phyloP scores from a whole-genome alignment of 1,140 invertebrate genomes.

The Ruditapes philippinarum region DNA sequence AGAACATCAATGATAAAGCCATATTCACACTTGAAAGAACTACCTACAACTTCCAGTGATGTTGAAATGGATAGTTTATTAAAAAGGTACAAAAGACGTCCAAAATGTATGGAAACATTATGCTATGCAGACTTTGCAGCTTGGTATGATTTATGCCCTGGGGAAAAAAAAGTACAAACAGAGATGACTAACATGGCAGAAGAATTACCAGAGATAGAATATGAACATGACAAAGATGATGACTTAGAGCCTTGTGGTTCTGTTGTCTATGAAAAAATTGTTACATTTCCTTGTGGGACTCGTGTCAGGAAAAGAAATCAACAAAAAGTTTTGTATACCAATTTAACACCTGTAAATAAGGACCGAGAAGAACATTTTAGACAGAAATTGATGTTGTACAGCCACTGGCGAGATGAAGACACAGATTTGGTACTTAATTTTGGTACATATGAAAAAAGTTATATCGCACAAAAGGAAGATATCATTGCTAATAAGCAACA shows the following conservation, averaged over 20 bases:
- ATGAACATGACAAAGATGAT: constrained; percentile 40
- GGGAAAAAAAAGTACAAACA: background rate
- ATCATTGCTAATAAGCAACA: background rate
- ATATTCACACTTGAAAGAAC: background rate
- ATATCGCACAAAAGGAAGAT: background rate
- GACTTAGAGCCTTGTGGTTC: background rate
- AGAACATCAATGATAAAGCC: constrained; percentile 52
- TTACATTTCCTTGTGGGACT: constrained; percentile 30
- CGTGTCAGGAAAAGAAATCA: background rate
- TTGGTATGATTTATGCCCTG: background rate
- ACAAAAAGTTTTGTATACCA: constrained; percentile 24
- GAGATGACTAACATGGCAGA: background rate
- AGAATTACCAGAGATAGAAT: constrained; percentile 18
- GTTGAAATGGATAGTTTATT: background rate
- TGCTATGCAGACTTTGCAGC: constrained; percentile 41
- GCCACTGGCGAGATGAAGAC: background rate
- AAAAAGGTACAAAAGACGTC: constrained; percentile 5
- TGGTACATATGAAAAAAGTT: background rate
- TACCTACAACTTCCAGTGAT: constrained; percentile 1
- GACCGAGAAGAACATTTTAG: constrained; percentile 50
- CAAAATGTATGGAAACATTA: constrained; percentile 12
- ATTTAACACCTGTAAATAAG: background rate
- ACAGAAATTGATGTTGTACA: constrained; percentile 43
- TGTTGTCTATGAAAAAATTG: background rate
- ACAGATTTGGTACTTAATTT: background rate